Percentiles rank a stretch among this genome's conserved stretches.
phyloP scores from a whole-genome alignment of 2,797 vertebrate species.

The Salmo trutta region DNA sequence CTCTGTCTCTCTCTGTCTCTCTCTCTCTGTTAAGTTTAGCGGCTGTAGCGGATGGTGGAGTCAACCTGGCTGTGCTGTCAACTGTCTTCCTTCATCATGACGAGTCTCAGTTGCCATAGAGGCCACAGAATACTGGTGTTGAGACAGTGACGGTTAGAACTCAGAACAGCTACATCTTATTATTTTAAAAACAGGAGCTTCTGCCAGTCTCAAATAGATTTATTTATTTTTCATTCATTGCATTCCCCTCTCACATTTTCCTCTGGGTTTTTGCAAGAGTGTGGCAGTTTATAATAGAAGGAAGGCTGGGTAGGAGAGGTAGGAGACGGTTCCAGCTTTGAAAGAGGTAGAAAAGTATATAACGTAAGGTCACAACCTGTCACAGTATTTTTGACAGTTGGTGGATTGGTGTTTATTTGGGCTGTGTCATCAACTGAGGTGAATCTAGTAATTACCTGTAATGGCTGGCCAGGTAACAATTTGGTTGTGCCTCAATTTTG shows the following conservation, averaged over 20 bases:
- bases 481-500: background rate
- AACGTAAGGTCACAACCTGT: constrained; percentile 51
- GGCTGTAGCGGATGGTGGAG: constrained; percentile 74
- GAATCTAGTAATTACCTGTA: constrained; percentile 35
- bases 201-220: constrained; percentile 70
- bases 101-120: constrained; percentile 68
- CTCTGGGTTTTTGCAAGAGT: constrained; percentile 65
- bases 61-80: constrained; percentile 79
- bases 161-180: constrained; percentile 78
- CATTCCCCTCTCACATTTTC: constrained; percentile 45
- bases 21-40: constrained; percentile 69
- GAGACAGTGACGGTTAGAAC: constrained; percentile 67
- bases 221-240: constrained; percentile 30
- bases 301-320: constrained; percentile 18
- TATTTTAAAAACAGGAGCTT: constrained; percentile 72
- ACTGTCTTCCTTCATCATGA: constrained; percentile 78
- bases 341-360: constrained; percentile 43
- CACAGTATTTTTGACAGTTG: constrained; percentile 65
- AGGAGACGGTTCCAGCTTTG: constrained; percentile 32
- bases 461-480: background rate
- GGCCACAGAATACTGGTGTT: constrained; percentile 63
- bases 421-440: constrained; percentile 51
- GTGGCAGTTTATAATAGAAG: constrained; percentile 68
- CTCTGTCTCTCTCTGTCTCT: constrained; percentile 8
- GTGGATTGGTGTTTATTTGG: constrained; percentile 57